A percentile compares a stretch with the other conserved stretches of the same genome.
phyloP scores from a whole-genome alignment of 2,888 invertebrate genomes.

The Phragmatobia fuliginosa region DNA sequence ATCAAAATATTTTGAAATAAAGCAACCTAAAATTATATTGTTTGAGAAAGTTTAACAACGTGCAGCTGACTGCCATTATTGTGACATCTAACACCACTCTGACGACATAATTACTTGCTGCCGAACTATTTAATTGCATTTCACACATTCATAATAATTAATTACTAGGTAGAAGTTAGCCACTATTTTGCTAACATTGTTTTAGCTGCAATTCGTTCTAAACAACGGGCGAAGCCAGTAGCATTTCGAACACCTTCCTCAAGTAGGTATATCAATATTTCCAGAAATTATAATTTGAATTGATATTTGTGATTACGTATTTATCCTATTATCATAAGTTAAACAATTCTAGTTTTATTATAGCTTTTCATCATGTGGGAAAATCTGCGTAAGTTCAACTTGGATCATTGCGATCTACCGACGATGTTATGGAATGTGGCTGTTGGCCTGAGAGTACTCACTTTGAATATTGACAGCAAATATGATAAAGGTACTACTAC shows the following conservation, averaged over 20 bases:
- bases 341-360: not conserved
- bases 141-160: not conserved
- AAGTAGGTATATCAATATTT: too few species aligned
- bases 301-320: too few species aligned
- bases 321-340: too few species aligned
- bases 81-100: slow-evolving; percentile 6
- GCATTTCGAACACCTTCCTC: too few species aligned
- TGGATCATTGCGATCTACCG: slow-evolving; percentile 60
- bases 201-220: not conserved
- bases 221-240: not conserved
- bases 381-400: slow-evolving; percentile 50
- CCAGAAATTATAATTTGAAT: too few species aligned
- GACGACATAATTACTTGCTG: slow-evolving; percentile 2
- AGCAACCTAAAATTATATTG: slow-evolving; percentile 2
- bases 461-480: slow-evolving; percentile 60
- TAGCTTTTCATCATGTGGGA: not conserved
- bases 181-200: not conserved
- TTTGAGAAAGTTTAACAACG: not conserved
- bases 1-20: not conserved
- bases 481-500: slow-evolving; percentile 52
- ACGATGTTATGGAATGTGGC: slow-evolving; percentile 66
- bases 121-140: not conserved
- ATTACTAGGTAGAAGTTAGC: not conserved
- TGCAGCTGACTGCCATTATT: slow-evolving; percentile 1
- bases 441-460: slow-evolving; percentile 53